These are phyloP conservation scores for Andrena bicolor DNA, from an alignment of 2,888 invertebrate species.

Conservation along the genomic window DNA sequence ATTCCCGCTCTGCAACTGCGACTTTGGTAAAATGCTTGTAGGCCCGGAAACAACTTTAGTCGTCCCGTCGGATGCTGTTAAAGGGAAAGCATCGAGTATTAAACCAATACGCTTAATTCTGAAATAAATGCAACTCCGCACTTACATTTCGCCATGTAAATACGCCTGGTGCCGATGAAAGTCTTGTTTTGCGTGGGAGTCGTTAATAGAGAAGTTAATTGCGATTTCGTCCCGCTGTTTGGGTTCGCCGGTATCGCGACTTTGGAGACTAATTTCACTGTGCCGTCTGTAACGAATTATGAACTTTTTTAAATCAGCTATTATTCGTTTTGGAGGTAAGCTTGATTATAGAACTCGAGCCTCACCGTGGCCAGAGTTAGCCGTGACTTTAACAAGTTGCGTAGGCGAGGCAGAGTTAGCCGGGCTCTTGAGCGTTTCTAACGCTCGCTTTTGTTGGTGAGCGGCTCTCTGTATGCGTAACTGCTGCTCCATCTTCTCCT, in stretches of 20 bases:
- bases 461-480: conserved; percentile 94
- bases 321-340: background rate
- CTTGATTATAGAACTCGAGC: background rate
- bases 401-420: conserved; percentile 82
- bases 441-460: conserved; percentile 94
- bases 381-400: conserved; percentile 86
- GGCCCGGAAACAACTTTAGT: conserved; percentile 88
- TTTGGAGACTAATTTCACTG: conserved; percentile 89
- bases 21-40: conserved; percentile 87
- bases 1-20: conserved; percentile 81
- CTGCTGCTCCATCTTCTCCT: conserved; percentile 97
- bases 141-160: conserved; percentile 91
- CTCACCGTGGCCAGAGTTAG: conserved; percentile 87
- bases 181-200: conserved; percentile 89
- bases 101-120: conserved; percentile 3
- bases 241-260: conserved; percentile 87
- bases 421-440: conserved; percentile 86
- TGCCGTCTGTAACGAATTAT: conserved; percentile 86
- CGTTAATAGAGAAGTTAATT: conserved; percentile 88
- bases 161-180: conserved; percentile 88
- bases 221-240: conserved; percentile 87
- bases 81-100: conserved; percentile 27
- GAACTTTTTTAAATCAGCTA: conserved; percentile 5
- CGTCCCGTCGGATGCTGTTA: conserved; percentile 87
- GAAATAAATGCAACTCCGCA: conserved; percentile 20